Conservation (phyloP, 2,113 vertebrate genomes). For the Sitta europaea region DNA sequence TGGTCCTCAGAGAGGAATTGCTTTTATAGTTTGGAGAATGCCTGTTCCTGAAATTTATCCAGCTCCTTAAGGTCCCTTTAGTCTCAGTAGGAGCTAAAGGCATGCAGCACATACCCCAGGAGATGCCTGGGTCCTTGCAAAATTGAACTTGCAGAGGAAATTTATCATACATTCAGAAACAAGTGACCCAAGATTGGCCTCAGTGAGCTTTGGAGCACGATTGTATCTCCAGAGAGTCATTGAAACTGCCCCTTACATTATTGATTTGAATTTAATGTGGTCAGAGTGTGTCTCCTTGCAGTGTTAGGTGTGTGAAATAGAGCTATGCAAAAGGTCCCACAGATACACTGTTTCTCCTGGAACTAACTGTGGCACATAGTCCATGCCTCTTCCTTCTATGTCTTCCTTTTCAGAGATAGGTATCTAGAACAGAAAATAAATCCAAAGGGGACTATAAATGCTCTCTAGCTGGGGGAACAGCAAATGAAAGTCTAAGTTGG, state of each 20-base stretch:
- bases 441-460: not conserved
- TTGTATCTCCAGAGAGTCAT: not conserved
- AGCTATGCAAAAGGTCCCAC: not conserved
- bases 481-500: not conserved
- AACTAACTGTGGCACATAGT: not conserved
- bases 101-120: not conserved
- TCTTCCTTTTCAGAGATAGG: not conserved
- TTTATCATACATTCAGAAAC: conserved; percentile 1
- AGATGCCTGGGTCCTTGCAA: not conserved
- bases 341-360: not conserved
- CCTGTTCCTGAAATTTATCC: not conserved
- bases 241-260: not conserved
- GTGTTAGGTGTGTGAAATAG: not conserved
- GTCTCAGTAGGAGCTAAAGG: not conserved
- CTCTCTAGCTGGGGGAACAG: not conserved
- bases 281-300: not conserved
- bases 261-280: not conserved
- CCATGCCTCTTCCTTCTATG: not conserved
- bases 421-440: not conserved
- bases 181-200: conserved; percentile 13
- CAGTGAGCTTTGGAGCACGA: not conserved
- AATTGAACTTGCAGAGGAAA: not conserved
- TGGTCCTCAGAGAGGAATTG: not conserved
- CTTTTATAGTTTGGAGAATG: not conserved
- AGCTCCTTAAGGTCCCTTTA: not conserved